These are phyloP conservation scores for Laticauda colubrina DNA, from an alignment of 2,113 vertebrate genomes.

Conservation along the genomic window DNA sequence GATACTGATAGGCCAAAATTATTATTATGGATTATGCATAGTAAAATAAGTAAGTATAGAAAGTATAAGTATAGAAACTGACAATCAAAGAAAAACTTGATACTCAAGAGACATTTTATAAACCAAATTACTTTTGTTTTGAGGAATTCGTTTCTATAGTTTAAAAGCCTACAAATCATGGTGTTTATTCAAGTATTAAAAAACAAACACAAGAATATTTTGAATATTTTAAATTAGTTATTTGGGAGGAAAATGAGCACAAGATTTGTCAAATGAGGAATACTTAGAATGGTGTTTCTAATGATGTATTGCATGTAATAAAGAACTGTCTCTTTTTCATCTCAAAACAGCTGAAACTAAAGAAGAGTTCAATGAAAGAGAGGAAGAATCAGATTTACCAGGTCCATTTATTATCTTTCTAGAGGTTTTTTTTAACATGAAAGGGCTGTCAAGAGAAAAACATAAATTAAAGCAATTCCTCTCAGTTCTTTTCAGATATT, in stretches of 20 bases:
- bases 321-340: constrained; percentile 54
- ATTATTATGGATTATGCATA: not conserved
- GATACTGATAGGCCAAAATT: not conserved
- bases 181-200: constrained; percentile 34
- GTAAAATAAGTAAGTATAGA: no score
- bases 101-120: constrained; percentile 20
- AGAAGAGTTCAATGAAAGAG: constrained; percentile 48
- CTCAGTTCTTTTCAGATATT: constrained; percentile 63
- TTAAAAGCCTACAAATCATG: constrained; percentile 34
- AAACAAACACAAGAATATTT: not conserved
- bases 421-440: constrained; percentile 43
- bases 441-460: constrained; percentile 43
- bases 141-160: constrained; percentile 12
- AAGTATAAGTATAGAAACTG: not conserved
- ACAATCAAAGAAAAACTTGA: not conserved
- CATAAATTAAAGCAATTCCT: constrained; percentile 53
- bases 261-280: not conserved
- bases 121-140: constrained; percentile 25
- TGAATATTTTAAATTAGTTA: constrained; percentile 27
- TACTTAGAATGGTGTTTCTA: not conserved
- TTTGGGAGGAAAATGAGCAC: constrained; percentile 30
- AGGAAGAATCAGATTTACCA: constrained; percentile 45
- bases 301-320: constrained; percentile 21
- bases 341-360: constrained; percentile 54
- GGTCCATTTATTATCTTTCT: constrained; percentile 37